Conservation (phyloP, 2,113 vertebrate genomes). For the Sinocyclocheilus maitianheensis region DNA sequence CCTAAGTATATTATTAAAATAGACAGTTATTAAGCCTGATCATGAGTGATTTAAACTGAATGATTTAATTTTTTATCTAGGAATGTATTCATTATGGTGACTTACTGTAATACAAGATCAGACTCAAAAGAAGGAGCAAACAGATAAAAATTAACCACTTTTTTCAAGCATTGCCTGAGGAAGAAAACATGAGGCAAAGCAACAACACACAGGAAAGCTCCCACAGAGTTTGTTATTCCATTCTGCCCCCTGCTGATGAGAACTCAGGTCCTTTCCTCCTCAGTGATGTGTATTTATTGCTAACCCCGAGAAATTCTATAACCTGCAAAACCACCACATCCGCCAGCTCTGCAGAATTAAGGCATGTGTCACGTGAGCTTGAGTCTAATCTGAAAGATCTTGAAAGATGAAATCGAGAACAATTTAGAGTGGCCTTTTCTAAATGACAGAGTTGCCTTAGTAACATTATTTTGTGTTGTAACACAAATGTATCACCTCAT, state of each 20-base stretch:
- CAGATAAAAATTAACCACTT: background rate
- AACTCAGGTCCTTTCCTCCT: background rate
- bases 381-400: constrained; percentile 2
- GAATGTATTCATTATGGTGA: background rate
- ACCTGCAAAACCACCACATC: constrained; percentile 25
- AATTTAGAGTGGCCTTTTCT: background rate
- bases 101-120: background rate
- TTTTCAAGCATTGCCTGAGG: background rate
- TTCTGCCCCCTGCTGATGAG: constrained; percentile 26
- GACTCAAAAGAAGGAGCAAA: background rate
- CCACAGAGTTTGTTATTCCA: background rate
- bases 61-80: no score
- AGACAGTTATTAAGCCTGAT: background rate
- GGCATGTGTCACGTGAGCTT: background rate
- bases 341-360: background rate
- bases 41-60: background rate
- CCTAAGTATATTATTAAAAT: background rate
- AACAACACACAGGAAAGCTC: background rate
- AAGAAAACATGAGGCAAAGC: constrained; percentile 5
- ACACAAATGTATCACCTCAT: background rate
- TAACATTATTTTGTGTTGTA: background rate
- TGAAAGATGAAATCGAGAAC: constrained; percentile 4
- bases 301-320: constrained; percentile 8
- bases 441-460: background rate
- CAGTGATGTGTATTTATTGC: constrained; percentile 12